Conservation (phyloP, 2,797 vertebrate genomes). For the Leucoraja ocellata region DNA sequence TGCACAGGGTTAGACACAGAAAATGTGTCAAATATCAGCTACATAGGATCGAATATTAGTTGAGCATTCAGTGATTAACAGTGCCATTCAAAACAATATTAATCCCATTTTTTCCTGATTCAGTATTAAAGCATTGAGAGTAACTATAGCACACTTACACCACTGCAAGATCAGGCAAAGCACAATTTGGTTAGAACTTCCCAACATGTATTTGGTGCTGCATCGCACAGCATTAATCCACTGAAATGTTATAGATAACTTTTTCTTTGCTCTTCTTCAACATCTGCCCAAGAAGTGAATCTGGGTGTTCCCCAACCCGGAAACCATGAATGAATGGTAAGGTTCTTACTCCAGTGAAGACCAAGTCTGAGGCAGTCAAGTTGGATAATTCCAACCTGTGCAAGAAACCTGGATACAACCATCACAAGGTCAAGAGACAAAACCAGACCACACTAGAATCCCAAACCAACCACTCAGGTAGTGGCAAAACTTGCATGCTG, state of each 20-base stretch:
- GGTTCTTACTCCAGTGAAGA: too few relatives aligned
- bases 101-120: not conserved
- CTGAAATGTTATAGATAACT: not conserved
- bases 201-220: too few relatives aligned
- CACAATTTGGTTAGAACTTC: not conserved
- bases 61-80: not conserved
- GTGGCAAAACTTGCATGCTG: too few relatives aligned
- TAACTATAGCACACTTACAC: not conserved
- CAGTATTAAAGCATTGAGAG: not conserved
- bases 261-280: not conserved
- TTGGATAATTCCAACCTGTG: too few relatives aligned
- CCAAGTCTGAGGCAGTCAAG: too few relatives aligned
- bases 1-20: not conserved
- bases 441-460: too few relatives aligned
- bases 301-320: too few relatives aligned
- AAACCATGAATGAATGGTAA: too few relatives aligned
- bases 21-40: not conserved
- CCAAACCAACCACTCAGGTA: too few relatives aligned
- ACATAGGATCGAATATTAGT: not conserved
- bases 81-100: not conserved
- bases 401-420: too few relatives aligned
- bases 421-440: too few relatives aligned
- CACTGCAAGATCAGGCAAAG: not conserved
- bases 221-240: too few relatives aligned
- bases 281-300: not conserved